Base-by-base conservation (phyloP, 2,888 invertebrate species). In the Eupelmus urozonus region DNA sequence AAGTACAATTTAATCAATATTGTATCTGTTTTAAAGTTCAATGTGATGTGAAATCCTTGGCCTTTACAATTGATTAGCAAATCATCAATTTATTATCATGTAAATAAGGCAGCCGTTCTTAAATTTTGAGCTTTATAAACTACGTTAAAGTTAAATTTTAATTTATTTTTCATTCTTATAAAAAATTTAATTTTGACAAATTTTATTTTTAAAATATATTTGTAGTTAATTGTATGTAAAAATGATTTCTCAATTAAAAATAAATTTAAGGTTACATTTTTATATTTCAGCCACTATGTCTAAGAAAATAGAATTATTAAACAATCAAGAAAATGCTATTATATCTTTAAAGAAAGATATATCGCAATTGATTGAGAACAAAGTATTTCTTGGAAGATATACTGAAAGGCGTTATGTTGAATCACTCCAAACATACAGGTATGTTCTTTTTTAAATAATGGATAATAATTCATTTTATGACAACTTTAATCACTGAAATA, bases 371-470 rank as follows among this genome's bases (percentile, higher is more conserved):
- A 66, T 79, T 18, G 13, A 69, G 20, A 62, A 81, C 25, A 84
- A 83, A 79, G 67, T 86, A 27, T 86, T 86, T 73, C 62, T 85
- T n/a, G 86, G 85, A n/a, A 82, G 80, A 63, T 86, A 84, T 73
- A 78, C 80, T 59, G 85, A 84, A 45, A 83, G 82, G 69, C 84
- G 84, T 27, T 86, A 85, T 59, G 85, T 86, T 9, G 79, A 83
- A 78, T 74, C 75, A 16, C 78, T 86, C 7, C 60, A 81, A 67
- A 77, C 76, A 0, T 86, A 86, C 76, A 85, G 85, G 86, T 86
- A 82, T n/a, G n/a, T n/a, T n/a, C n/a, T n/a, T n/a, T n/a, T n/a
- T n/a, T n/a, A n/a, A 1, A 53, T 57, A 51, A 29, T 66, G 16
- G 16, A 40, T 49, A 49, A 13, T 4, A 51, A 66, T 59, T n/a